A percentile compares a stretch with the other conserved stretches of the same genome.
phyloP scores from a whole-genome alignment of 1,140 invertebrate species.

The Drosophila lowei region DNA sequence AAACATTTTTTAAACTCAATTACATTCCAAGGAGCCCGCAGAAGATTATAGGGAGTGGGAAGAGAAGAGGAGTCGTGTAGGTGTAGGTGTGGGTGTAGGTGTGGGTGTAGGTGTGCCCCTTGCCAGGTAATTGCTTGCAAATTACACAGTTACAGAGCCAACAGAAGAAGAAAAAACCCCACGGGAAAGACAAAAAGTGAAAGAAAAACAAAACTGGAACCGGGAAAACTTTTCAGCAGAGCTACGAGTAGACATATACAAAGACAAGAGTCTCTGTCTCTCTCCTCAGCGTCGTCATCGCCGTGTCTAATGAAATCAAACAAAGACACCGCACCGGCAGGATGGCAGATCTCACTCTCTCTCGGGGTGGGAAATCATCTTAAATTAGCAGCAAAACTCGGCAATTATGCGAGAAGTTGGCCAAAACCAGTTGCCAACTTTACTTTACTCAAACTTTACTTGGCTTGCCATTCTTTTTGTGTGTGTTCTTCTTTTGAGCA shows the following conservation, averaged over 20 bases:
- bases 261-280: slow-evolving; percentile 32
- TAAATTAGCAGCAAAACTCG: slow-evolving; percentile 73
- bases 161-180: neutral
- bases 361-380: slow-evolving; percentile 18
- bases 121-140: slow-evolving; percentile 72
- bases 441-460: neutral
- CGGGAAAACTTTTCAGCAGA: slow-evolving; percentile 31
- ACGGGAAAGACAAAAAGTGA: slow-evolving; percentile 12
- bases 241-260: slow-evolving; percentile 1
- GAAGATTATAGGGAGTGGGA: neutral
- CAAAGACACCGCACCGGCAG: slow-evolving; percentile 54
- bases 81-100: slow-evolving; percentile 11
- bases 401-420: slow-evolving; percentile 76
- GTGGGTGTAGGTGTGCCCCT: slow-evolving; percentile 11
- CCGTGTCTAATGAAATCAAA: slow-evolving; percentile 68
- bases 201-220: slow-evolving; percentile 32
- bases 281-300: slow-evolving; percentile 31
- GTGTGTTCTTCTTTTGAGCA: slow-evolving; percentile 32
- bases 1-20: slow-evolving; percentile 72
- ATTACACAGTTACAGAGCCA: slow-evolving; percentile 50
- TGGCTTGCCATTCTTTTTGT: slow-evolving; percentile 5
- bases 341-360: neutral
- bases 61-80: neutral
- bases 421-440: slow-evolving; percentile 65
- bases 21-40: slow-evolving; percentile 41